These are phyloP conservation scores for Camptogramma bilineatum DNA, from an alignment of 2,888 invertebrate species.

Conservation along the genomic window DNA sequence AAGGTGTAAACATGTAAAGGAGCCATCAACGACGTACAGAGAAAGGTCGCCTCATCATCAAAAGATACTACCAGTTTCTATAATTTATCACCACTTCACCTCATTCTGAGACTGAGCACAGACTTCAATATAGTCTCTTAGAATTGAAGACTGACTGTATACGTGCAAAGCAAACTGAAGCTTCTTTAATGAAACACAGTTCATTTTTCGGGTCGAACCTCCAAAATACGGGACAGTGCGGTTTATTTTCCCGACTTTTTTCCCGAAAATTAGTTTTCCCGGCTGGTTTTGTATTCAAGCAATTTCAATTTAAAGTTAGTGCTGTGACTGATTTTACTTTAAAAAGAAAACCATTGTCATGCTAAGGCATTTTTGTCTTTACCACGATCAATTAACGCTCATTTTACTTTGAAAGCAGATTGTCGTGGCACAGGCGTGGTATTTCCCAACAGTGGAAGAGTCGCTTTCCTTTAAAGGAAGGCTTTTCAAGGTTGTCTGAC, in stretches of 20 bases:
- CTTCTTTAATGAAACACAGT: not conserved
- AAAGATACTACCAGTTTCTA: not conserved
- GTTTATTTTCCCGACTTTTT: not conserved
- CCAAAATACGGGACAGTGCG: not conserved
- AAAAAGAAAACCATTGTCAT: not conserved
- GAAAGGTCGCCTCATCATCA: conserved; percentile 19
- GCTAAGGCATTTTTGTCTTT: not conserved
- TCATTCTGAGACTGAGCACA: conserved; percentile 13
- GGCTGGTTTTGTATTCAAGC: too few species aligned
- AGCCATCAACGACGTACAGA: conserved; percentile 2
- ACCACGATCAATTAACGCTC: not conserved
- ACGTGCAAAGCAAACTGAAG: not conserved
- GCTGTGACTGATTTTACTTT: not conserved
- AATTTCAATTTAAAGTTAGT: too few species aligned
- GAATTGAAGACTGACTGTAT: not conserved
- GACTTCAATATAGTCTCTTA: not conserved
- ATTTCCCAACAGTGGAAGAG: conserved; percentile 35
- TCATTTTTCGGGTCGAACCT: not conserved
- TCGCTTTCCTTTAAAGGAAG: conserved; percentile 40
- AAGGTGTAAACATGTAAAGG: conserved; percentile 2
- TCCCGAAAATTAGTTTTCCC: too few species aligned
- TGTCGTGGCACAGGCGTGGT: not conserved
- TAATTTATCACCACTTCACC: conserved; percentile 24
- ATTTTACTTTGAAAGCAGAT: not conserved
- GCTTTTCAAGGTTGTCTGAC: conserved; percentile 36